Base-by-base conservation (phyloP, 1,140 invertebrate species). In the Stegodyphus dumicola region DNA sequence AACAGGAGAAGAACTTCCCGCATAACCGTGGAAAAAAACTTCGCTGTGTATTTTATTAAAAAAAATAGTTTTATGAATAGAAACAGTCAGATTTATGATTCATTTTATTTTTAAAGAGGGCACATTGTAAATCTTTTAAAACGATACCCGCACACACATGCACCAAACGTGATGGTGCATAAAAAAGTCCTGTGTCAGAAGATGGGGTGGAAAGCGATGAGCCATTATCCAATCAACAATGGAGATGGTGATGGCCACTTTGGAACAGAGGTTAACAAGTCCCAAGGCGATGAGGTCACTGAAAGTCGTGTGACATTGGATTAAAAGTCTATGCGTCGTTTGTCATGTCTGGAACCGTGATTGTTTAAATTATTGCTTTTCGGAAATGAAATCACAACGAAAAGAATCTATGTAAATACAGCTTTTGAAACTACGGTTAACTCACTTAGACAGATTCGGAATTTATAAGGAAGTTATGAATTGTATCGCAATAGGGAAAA, bases 291-390 rank as follows among this genome's bases (percentile, higher is more conserved):
- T 5, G 70, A 73, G 70, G 70, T 73, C 70, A 73, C 6, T 73
- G 51, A 33, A 33, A n/a, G 49, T 73, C 49, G 70, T 53, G 70
- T 52, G 51, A 73, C 70, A 53, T 73, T 73, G 33, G 49, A 52
- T 73, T 73, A 73, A 73, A 73, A 73, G 53, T 73, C 51, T 73
- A 49, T 52, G 53, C 53, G 53, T 18, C 7, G 49, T 53, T 17
- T 73, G 70, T 17, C 49, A 51, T 51, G 70, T 52, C 49, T 73
- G 51, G 70, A 73, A 49, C 17, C 49, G 70, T 52, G 51, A 73
- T 73, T 53, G 70, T 73, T 73, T 73, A 73, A 73, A 73, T 73
- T 73, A 73, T 73, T 73, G 49, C 70, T 53, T 73, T 73, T 49
- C 69, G n/a, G 33, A 33, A 33, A 33, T 33, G 33, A 33, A 33